phyloP scores from a whole-genome alignment of 1,140 invertebrate species.

The Lepidurus couesii region DNA sequence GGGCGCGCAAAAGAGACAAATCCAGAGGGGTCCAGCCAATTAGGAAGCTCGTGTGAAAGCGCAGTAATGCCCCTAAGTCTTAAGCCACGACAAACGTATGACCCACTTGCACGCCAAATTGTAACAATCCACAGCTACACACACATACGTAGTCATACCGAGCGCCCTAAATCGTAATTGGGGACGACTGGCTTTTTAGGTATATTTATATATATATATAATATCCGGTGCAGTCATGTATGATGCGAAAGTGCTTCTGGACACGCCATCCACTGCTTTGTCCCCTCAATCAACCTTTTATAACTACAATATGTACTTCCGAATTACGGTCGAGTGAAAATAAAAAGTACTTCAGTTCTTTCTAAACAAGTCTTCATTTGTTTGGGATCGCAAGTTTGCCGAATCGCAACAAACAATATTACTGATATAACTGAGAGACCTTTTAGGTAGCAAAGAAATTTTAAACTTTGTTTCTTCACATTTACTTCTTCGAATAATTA shows the following conservation, averaged over 20 bases:
- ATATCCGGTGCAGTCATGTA: not conserved
- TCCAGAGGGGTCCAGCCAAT: not conserved
- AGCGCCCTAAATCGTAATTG: not conserved
- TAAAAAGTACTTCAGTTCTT: no score
- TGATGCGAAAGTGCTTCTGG: not conserved
- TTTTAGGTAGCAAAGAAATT: no score
- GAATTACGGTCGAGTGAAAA: no score
- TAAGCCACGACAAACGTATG: not conserved
- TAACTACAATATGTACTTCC: no score
- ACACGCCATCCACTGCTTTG: not conserved
- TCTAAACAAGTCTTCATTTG: no score
- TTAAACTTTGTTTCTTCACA: no score
- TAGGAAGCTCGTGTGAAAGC: conserved; percentile 18
- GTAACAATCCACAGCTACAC: not conserved
- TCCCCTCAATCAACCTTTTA: not conserved
- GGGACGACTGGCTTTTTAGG: not conserved
- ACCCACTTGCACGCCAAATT: conserved; percentile 17
- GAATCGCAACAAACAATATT: no score
- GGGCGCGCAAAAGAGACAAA: not conserved
- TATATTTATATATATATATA: not conserved
- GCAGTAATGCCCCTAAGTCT: not conserved
- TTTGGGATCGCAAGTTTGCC: no score
- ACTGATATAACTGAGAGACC: no score
- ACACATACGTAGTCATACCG: not conserved
- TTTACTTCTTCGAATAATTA: no score